Evolutionary conservation across 2,797 vertebrate genomes (phyloP), one percentile per base, ranked within the genome.

Genomic region (Ctenochaetus hawaiiensis): DNA sequence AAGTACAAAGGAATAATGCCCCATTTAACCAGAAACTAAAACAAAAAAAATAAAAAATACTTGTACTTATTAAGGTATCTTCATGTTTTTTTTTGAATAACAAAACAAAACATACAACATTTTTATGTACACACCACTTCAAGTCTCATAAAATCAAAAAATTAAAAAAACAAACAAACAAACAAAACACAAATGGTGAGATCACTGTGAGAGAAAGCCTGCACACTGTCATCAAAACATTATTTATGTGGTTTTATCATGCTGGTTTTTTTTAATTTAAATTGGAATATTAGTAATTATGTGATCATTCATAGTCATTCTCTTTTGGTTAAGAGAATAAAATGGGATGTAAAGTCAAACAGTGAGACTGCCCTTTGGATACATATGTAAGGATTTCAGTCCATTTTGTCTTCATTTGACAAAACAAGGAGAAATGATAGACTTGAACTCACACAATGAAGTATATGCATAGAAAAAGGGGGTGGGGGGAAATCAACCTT

Each of bases 61-160:
- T 71, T 43, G 8, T 23, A 74, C 37, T 56, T 22, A 41, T 67
- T 18, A 61, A 66, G 81, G 75, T 61, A 75, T 70, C 51, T 61
- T 64, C 16, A 0, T 44, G 5, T 44, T 62, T 54, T 68, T 68
- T 80, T 43, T 51, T 79, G 68, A 75, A 66, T 82, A 72, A 86
- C 76, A 72, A 76, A 86, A 83, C 79, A 68, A 74, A 75, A 85
- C 61, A 56, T 54, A 70, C 37, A 60, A 67, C 26, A 69, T 30
- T 66, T 67, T 30, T 81, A 78, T 75, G 61, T 81, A 84, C 78
- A 87, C 77, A 37, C 18, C 81, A 85, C 86, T 87, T 89, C 85
- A 89, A 86, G 72, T 88, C 62, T 80, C 67, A 65, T 22, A 48
- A 72, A 83, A 53, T 48, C 26, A 10, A 39, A 79, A 79, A 81